Conservation (phyloP, 1,140 invertebrate species). For the Zaprionus capensis region DNA sequence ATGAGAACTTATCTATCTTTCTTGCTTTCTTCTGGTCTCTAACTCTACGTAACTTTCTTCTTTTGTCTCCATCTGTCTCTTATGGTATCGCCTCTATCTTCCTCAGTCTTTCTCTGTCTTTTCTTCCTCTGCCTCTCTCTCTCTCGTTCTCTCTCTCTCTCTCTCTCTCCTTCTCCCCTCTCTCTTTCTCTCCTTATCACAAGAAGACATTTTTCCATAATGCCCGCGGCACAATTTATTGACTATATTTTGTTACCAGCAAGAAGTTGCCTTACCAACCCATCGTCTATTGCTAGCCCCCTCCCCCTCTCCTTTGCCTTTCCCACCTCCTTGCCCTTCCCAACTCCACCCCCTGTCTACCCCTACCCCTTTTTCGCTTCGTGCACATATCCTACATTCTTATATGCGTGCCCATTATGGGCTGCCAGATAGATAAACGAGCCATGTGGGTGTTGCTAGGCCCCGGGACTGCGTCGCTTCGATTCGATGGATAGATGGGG, state of each 20-base stretch:
- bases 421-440: slow-evolving; percentile 57
- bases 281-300: background rate
- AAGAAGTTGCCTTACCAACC: slow-evolving; percentile 40
- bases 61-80: background rate
- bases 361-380: slow-evolving; percentile 13
- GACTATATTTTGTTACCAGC: slow-evolving; percentile 53
- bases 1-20: background rate
- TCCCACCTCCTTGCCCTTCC: background rate
- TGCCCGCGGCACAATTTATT: slow-evolving; percentile 64
- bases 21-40: background rate
- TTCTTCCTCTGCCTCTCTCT: too few species aligned
- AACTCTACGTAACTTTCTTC: background rate
- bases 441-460: slow-evolving; percentile 69
- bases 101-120: background rate
- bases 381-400: slow-evolving; percentile 42
- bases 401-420: slow-evolving; percentile 70
- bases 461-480: slow-evolving; percentile 20
- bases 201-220: slow-evolving; percentile 39
- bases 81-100: background rate
- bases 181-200: slow-evolving; percentile 5
- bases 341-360: background rate
- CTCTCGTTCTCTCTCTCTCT: background rate
- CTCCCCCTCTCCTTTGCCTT: background rate
- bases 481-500: slow-evolving; percentile 2
- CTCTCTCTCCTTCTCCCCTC: background rate